Conservation (phyloP, 2,113 vertebrate genomes). For the Tyto alba region DNA sequence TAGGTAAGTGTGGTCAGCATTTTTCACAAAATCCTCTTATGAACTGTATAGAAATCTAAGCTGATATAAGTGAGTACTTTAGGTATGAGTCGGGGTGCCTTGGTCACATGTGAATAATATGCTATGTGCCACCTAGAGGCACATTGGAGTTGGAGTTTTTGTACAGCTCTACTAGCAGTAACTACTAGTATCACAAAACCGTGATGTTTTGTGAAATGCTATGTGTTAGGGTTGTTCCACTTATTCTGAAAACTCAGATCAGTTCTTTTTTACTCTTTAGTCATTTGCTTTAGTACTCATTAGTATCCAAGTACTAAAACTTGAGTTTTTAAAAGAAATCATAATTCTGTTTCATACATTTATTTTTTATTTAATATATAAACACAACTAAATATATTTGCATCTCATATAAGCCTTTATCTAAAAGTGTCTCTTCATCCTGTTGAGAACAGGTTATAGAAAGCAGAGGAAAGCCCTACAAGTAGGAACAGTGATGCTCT, state of each 20-base stretch:
- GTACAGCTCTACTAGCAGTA: neutral
- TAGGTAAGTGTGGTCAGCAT: neutral
- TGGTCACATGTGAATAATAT: neutral
- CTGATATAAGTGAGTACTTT: neutral
- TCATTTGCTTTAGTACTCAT: neutral
- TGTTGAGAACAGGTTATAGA: neutral
- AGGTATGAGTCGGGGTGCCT: neutral
- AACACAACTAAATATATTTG: neutral
- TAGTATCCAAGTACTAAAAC: neutral
- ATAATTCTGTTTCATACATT: neutral
- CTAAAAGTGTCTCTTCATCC: neutral
- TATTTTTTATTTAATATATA: neutral
- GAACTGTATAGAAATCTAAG: neutral
- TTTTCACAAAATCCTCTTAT: neutral
- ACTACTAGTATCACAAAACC: no score
- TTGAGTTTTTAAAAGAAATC: neutral
- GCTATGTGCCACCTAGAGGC: constrained; percentile 43
- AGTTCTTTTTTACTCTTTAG: neutral
- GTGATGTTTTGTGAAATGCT: neutral
- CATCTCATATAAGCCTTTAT: neutral
- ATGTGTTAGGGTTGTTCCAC: neutral
- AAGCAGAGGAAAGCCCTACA: neutral
- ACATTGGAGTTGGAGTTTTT: neutral
- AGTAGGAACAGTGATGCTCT: neutral
- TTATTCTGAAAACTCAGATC: neutral